These are phyloP conservation scores for Lycocerus yunnanus DNA, from an alignment of 2,888 invertebrate species.

Conservation along the genomic window DNA sequence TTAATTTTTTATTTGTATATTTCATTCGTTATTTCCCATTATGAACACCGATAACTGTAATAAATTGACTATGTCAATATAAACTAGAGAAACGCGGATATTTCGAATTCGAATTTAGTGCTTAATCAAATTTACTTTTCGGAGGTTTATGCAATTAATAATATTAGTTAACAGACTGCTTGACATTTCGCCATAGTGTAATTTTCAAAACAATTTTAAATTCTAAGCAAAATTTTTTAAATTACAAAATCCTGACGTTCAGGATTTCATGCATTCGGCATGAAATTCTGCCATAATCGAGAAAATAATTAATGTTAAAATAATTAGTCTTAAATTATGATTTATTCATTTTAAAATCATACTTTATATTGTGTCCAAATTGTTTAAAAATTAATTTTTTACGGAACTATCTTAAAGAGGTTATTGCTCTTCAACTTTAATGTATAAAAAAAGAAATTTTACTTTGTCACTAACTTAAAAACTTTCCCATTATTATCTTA, in stretches of 20 bases:
- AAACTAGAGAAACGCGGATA: too few relatives aligned
- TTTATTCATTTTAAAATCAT: not conserved
- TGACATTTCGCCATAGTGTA: not conserved
- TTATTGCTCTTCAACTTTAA: not conserved
- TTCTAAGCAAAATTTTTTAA: not conserved
- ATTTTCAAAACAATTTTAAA: not conserved
- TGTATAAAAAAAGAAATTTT: not conserved
- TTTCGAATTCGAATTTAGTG: not conserved
- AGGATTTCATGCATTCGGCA: too few relatives aligned
- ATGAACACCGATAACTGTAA: too few relatives aligned
- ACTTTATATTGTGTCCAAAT: not conserved
- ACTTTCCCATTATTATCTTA: not conserved
- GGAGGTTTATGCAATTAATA: too few relatives aligned
- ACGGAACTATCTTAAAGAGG: not conserved
- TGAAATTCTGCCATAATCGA: not conserved
- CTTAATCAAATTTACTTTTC: not conserved
- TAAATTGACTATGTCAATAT: too few relatives aligned
- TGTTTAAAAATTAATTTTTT: not conserved
- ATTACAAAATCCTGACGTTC: not conserved
- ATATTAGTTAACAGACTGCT: too few relatives aligned
- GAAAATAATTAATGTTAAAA: not conserved
- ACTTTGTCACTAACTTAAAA: not conserved
- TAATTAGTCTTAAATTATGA: not conserved
- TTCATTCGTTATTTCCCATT: not conserved
- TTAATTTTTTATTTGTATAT: not conserved